phyloP scores from a whole-genome alignment of 2,888 invertebrate species.

The Chironomus tentans region DNA sequence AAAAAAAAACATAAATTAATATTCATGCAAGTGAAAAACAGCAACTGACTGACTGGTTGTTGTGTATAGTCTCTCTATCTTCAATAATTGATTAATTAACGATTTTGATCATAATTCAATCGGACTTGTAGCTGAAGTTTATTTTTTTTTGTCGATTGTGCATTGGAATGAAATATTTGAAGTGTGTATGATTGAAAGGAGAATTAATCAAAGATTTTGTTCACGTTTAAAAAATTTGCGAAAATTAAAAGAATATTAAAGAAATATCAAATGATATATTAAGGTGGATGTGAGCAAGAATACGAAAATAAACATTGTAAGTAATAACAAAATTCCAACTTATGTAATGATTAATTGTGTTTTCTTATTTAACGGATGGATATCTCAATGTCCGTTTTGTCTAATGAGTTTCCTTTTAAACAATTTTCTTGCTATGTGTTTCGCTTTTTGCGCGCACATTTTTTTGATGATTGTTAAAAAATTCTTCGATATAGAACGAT shows the following conservation, averaged over 20 bases:
- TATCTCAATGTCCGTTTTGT: not conserved
- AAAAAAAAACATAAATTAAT: not conserved
- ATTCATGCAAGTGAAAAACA: not conserved
- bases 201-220: not conserved
- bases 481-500: too few relatives aligned
- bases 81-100: conserved; percentile 14
- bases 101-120: conserved; percentile 13
- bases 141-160: not conserved
- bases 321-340: not conserved
- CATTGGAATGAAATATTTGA: not conserved
- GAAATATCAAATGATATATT: not conserved
- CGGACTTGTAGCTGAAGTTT: not conserved
- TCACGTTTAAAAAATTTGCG: not conserved
- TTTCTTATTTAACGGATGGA: not conserved
- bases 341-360: not conserved
- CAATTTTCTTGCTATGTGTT: not conserved
- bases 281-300: not conserved
- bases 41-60: not conserved
- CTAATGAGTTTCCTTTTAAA: conserved; percentile 3
- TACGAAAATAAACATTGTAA: not conserved
- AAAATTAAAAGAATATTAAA: not conserved
- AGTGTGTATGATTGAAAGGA: not conserved
- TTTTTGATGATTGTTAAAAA: too few relatives aligned
- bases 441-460: not conserved
- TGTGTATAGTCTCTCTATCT: not conserved